These are phyloP conservation scores for Coreoperca whiteheadi DNA, from an alignment of 2,113 vertebrate species.

Conservation along the genomic window DNA sequence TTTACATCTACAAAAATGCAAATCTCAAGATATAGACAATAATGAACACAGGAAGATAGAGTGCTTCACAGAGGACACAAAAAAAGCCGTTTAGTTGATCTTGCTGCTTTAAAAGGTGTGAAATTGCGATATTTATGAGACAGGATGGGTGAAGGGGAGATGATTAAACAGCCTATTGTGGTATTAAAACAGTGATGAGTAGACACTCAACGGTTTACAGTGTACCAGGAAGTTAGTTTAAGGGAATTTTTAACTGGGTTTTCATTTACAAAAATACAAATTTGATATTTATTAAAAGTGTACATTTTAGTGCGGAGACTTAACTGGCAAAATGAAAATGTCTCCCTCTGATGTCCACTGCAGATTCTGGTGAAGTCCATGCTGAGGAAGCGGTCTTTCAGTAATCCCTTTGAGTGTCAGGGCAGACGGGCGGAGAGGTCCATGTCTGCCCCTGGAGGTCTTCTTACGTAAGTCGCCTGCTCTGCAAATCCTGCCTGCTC, in stretches of 20 bases:
- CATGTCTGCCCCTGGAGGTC: slow-evolving; percentile 93
- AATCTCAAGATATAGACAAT: not conserved
- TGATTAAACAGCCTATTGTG: too few species aligned
- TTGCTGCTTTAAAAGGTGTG: not conserved
- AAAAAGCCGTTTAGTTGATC: not conserved
- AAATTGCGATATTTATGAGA: not conserved
- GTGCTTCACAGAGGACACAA: not conserved
- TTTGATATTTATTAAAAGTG: not conserved
- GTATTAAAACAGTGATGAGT: not conserved
- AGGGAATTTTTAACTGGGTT: not conserved
- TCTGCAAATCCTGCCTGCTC: slow-evolving; percentile 58
- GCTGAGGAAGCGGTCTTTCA: slow-evolving; percentile 96
- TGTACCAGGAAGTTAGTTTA: too few species aligned
- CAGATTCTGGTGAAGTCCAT: slow-evolving; percentile 98
- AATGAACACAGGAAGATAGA: not conserved
- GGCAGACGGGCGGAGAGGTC: slow-evolving; percentile 89
- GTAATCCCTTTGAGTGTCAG: slow-evolving; percentile 92
- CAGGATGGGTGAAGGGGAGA: not conserved
- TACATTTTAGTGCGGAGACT: not conserved
- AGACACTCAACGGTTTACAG: not conserved
- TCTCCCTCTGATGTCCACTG: slow-evolving; percentile 22
- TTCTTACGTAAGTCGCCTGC: slow-evolving; percentile 89
- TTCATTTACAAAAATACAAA: not conserved
- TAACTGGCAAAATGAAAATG: too few species aligned
- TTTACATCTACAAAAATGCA: not conserved